Evolutionary conservation across 2,113 vertebrate genomes (phyloP), one percentile per base, ranked within the genome.

Genomic region (Ctenomys sociabilis): DNA sequence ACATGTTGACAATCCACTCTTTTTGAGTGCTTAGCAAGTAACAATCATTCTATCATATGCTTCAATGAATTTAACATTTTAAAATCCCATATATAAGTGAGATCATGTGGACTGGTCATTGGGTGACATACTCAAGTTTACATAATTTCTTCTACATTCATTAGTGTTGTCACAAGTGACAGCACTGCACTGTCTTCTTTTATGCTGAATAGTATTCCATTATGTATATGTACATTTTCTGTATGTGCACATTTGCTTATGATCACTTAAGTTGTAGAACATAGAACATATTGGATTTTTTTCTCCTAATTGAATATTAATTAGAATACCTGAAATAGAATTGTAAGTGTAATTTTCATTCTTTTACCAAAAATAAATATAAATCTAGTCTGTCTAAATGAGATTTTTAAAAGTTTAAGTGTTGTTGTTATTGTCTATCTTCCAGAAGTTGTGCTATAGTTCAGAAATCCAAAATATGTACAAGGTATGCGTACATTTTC

Each of bases 291-390:
- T n/a, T n/a, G 0, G 0, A 37, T 88, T 37, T 93, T 70, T 68
- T 81, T 59, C n/a, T 37, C 22, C 66, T 28, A 52, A 32, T 32
- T 49, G 7, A 52, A 78, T 32, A 32, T 43, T 52, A 52, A 32
- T 52, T 52, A 30, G 30, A 52, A 80, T 52, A 21, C 17, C 11
- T 35, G n/a, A 80, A 68, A 28, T 54, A 28, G 26, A 88, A 63
- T 37, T 92, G 6, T 86, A 94, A 49, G 26, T 57, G 21, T 68
- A 94, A 84, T 78, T 52, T 78, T 84, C 84, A 92, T 40, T 40
- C 7, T 80, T 84, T 80, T 86, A 80, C 21, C 64, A 81, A 93
- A 88, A 37, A 4, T 81, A 80, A 94, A 68, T 85, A 94, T 61
- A 24, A 88, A 64, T 64, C 4, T 7, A 83, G 35, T 80, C 19